Conservation (phyloP, 2,888 invertebrate genomes). For the Erannis defoliaria region DNA sequence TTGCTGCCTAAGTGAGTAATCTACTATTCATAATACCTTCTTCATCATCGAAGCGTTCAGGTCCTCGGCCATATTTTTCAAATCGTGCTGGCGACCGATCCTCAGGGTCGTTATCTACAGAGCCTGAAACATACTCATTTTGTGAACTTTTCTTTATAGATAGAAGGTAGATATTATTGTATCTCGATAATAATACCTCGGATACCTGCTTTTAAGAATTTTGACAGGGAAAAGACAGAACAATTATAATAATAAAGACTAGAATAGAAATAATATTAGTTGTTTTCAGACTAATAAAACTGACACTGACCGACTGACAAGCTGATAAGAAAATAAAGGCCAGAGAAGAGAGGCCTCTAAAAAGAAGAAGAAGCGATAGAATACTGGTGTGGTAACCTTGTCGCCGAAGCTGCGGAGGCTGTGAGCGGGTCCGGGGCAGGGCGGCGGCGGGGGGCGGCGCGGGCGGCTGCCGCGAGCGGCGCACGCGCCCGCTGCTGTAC, state of each 20-base stretch:
- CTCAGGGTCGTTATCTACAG: conserved; percentile 56
- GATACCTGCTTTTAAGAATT: too few relatives aligned
- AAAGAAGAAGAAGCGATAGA: not conserved
- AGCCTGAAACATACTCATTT: conserved; percentile 48
- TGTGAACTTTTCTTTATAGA: not conserved
- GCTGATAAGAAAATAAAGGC: not conserved
- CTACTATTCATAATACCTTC: conserved; percentile 53
- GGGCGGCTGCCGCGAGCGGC: conserved; percentile 50
- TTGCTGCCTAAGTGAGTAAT: not conserved
- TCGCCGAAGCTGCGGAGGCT: conserved; percentile 61
- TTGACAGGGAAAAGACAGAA: too few relatives aligned
- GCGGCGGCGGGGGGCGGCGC: conserved; percentile 42
- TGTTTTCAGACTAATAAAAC: too few relatives aligned
- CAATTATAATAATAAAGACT: too few relatives aligned
- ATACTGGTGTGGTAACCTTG: conserved; percentile 44
- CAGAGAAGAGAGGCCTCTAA: not conserved
- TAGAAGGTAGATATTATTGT: not conserved
- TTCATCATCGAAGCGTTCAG: conserved; percentile 63
- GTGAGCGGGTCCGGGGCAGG: conserved; percentile 61
- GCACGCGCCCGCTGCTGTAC: conserved; percentile 69
- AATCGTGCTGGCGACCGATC: conserved; percentile 42
- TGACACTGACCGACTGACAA: not conserved
- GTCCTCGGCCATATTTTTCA: conserved; percentile 48
- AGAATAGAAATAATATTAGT: too few relatives aligned
- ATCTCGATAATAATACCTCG: too few relatives aligned